Conservation (phyloP, 2,797 vertebrate species). For the Botia kubotai region DNA sequence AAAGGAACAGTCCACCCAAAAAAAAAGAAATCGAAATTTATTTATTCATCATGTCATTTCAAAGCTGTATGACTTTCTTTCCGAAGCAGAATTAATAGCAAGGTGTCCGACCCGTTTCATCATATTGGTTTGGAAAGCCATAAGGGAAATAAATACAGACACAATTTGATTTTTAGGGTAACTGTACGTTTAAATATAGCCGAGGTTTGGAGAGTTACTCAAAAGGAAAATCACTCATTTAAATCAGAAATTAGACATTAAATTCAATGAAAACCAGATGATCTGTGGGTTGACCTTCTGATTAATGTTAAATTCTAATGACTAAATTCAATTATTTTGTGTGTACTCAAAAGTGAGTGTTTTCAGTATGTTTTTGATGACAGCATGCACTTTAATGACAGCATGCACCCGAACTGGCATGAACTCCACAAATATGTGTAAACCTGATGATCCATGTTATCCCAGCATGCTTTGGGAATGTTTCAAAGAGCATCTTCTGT, state of each 20-base stretch:
- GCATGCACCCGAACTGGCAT: background rate
- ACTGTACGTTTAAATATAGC: background rate
- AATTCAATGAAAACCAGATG: conserved; percentile 19
- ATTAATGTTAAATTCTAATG: background rate
- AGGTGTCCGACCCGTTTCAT: background rate
- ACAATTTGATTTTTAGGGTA: too few species aligned
- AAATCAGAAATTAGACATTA: conserved; percentile 42
- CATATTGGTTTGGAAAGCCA: background rate
- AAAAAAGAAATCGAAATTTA: background rate
- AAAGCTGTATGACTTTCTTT: background rate
- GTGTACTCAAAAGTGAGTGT: background rate
- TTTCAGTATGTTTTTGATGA: too few species aligned
- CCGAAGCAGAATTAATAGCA: background rate
- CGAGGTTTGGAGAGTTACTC: conserved; percentile 32
- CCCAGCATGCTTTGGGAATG: background rate
- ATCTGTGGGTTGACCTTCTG: conserved; percentile 43
- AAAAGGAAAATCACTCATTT: conserved; percentile 31
- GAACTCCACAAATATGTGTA: background rate
- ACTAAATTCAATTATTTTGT: conserved; percentile 9
- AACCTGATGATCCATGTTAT: background rate
- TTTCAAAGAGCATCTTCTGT: background rate
- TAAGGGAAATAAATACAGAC: too few species aligned
- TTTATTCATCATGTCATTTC: background rate
- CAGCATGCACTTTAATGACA: background rate
- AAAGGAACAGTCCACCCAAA: background rate